Base-by-base conservation (phyloP, 2,797 vertebrate species). In the Intellagama lesueurii region DNA sequence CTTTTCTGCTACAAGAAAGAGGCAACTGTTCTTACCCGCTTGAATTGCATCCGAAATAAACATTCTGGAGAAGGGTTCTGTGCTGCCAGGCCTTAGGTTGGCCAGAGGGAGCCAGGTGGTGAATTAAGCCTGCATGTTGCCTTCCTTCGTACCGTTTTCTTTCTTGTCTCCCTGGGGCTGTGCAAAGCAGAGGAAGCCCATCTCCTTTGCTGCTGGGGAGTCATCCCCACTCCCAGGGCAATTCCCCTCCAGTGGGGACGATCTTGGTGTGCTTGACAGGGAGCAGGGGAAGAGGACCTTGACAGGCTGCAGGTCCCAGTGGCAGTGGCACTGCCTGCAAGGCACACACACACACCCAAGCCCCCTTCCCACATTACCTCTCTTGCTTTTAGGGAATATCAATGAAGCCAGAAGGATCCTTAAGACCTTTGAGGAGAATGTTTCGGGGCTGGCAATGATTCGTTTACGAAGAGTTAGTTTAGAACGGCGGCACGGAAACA, bases 401-500 rank as follows among this genome's bases (percentile, higher is more conserved):
- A 98, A 99, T 0, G 99, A 99, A 93, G 98, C 99, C 68, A 98
- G 98, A 6, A 91, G 95, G 89, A 98, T 99, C 95, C 95, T 99
- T 96, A 98, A 98, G 94, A 96, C 95, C 0, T 96, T 99, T 94
- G 99, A 99, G 89, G 97, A 96, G 88, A 94, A 95, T 5, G 96
- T 99, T 88, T 96, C 98, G 2, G 98, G 98, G 87, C 94, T 99
- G 88, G 98, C 98, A 40, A 99, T 99, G 98, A 98, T 99, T 90
- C 98, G 98, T 49, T 96, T 99, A 92, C 97, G 99, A 81, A 97
- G 99, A 94, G 99, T 99, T 72, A 99, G 98, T 94, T 96, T 99
- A 89, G 99, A 99, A 91, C 98, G 99, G 93, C 98, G 99, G 28
- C 98, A 98, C 0, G 99, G 99, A 4, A 98, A 99, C 95, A 93